phyloP scores from a whole-genome alignment of 2,113 vertebrate species.

The Paratilapia polleni region DNA sequence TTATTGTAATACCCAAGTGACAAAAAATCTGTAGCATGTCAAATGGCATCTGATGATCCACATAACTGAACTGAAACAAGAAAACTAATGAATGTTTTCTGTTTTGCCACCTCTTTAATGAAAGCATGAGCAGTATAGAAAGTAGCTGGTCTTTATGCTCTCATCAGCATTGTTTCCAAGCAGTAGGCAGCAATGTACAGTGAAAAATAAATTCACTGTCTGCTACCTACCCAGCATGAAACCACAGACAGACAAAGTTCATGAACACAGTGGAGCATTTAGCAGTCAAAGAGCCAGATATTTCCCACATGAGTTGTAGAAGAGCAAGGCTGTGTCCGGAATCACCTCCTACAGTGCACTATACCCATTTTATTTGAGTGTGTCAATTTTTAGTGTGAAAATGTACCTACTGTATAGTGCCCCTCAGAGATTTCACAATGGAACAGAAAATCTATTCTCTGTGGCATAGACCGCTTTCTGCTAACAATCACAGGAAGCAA shows the following conservation, averaged over 20 bases:
- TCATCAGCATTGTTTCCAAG: constrained; percentile 1
- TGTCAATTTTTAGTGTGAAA: not conserved
- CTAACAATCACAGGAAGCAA: not conserved
- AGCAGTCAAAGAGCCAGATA: not conserved
- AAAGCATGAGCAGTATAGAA: not conserved
- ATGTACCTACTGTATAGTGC: not conserved
- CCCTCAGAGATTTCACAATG: not conserved
- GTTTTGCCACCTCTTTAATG: not conserved
- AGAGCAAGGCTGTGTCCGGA: not conserved
- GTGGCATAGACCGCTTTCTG: not conserved
- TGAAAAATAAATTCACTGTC: constrained; percentile 4
- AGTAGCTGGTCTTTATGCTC: not conserved
- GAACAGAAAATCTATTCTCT: not conserved
- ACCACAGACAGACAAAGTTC: not conserved
- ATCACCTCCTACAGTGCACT: not conserved
- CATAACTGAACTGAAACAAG: not conserved
- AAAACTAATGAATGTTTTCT: not conserved
- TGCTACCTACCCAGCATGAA: not conserved
- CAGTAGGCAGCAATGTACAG: not conserved
- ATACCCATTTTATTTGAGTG: not conserved
- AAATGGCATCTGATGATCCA: too few species aligned
- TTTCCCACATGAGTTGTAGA: constrained; percentile 2
- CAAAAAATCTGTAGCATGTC: not conserved
- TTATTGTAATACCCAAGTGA: not conserved
- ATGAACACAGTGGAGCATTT: constrained; percentile 16